Conservation (phyloP, 2,888 invertebrate species). For the Philonicus albiceps region DNA sequence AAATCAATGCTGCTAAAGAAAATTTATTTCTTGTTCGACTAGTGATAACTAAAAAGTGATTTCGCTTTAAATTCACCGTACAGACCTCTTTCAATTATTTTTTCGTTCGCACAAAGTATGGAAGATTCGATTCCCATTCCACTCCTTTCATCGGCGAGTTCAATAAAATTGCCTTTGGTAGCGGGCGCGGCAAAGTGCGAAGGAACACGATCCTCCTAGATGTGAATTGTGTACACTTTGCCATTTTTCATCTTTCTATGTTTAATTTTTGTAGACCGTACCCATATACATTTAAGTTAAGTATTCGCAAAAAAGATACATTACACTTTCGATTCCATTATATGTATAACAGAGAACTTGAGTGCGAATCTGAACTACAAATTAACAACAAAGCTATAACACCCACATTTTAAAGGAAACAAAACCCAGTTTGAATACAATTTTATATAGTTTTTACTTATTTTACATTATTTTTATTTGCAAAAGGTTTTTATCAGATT, state of each 20-base stretch:
- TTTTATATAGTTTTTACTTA: no score
- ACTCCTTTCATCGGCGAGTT: neutral
- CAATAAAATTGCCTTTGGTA: neutral
- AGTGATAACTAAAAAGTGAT: constrained; percentile 39
- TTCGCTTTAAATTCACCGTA: constrained; percentile 12
- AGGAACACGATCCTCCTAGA: neutral
- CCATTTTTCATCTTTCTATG: neutral
- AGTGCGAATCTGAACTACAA: no score
- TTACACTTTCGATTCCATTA: neutral
- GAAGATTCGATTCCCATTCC: neutral
- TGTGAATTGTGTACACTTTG: neutral
- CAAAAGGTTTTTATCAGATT: no score
- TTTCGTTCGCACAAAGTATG: neutral
- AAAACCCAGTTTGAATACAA: no score
- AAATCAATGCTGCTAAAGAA: constrained; percentile 43
- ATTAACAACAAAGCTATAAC: no score
- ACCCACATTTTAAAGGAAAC: no score
- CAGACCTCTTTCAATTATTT: constrained; percentile 23
- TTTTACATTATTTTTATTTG: no score
- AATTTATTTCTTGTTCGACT: constrained; percentile 42
- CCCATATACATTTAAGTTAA: neutral
- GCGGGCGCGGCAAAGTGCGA: neutral
- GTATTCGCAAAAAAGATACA: no score
- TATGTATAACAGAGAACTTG: neutral
- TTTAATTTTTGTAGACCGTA: neutral